Conservation (phyloP, 2,888 invertebrate species). For the Drosophila antonietae region DNA sequence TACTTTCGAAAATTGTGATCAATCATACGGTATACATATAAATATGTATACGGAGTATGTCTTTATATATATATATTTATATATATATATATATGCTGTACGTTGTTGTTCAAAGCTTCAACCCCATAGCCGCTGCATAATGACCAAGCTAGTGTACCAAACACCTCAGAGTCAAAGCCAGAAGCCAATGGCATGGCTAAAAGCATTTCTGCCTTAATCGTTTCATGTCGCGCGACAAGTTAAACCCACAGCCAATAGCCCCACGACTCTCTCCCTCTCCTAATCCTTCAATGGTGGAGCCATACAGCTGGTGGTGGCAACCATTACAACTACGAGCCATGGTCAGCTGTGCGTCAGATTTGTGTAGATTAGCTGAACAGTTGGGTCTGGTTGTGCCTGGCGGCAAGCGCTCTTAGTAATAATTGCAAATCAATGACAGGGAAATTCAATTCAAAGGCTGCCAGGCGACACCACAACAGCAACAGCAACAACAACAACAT, state of each 20-base stretch:
- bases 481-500: conserved; percentile 26
- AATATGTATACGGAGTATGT: conserved; percentile 7
- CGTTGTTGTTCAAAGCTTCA: conserved; percentile 17
- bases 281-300: background rate
- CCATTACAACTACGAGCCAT: conserved; percentile 26
- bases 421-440: conserved; percentile 76
- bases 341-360: conserved; percentile 60
- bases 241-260: conserved; percentile 29
- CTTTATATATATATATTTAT: background rate
- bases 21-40: conserved; percentile 70
- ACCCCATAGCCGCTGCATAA: conserved; percentile 38
- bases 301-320: conserved; percentile 23
- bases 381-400: conserved; percentile 50
- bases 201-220: conserved; percentile 75
- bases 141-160: conserved; percentile 41
- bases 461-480: conserved; percentile 44
- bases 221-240: conserved; percentile 73
- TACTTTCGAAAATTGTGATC: conserved; percentile 82
- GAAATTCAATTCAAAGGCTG: conserved; percentile 65
- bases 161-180: conserved; percentile 57
- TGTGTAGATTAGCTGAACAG: conserved; percentile 51
- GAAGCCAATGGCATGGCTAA: conserved; percentile 67
- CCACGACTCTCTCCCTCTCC: background rate
- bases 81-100: conserved; percentile 39
- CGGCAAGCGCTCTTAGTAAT: conserved; percentile 67